Evolutionary conservation across 1,140 invertebrate genomes (phyloP).

Genomic region (Thrips palmi): DNA sequence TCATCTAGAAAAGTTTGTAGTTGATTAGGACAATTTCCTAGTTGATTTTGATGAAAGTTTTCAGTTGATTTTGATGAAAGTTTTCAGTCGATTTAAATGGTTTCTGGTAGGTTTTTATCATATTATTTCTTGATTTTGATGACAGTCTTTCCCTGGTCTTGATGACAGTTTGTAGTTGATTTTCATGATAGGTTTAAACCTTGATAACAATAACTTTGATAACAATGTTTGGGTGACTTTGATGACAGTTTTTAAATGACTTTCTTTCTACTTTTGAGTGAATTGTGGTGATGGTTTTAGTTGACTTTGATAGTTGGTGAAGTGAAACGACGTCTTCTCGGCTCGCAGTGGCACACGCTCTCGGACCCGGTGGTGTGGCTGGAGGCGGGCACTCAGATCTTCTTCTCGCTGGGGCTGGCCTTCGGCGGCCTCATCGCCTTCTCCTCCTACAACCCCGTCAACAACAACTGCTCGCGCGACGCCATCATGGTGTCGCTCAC

Average conservation of each 20-base stretch:
- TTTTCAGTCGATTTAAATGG: no score
- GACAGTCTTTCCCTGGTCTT: no score
- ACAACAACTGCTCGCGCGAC: slow-evolving; percentile 90
- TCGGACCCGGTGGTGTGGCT: slow-evolving; percentile 82
- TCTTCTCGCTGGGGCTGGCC: slow-evolving; percentile 87
- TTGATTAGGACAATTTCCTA: no score
- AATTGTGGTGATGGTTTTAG: not conserved
- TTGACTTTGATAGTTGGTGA: slow-evolving; percentile 2
- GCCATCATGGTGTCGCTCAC: slow-evolving; percentile 85
- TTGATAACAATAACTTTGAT: no score
- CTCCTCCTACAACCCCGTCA: slow-evolving; percentile 88
- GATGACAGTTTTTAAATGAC: not conserved
- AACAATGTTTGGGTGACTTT: no score
- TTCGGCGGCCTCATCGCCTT: slow-evolving; percentile 91
- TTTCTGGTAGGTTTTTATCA: no score
- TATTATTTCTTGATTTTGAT: no score
- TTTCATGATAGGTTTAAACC: no score
- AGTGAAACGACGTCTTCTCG: slow-evolving; percentile 3
- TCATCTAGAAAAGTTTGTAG: no score
- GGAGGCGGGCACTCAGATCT: slow-evolving; percentile 93
- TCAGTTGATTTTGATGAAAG: no score
- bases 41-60: no score
- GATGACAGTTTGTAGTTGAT: no score
- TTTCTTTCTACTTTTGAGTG: not conserved
- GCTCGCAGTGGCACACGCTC: slow-evolving; percentile 38